phyloP scores from a whole-genome alignment of 2,113 vertebrate genomes.

The Pandion haliaetus region DNA sequence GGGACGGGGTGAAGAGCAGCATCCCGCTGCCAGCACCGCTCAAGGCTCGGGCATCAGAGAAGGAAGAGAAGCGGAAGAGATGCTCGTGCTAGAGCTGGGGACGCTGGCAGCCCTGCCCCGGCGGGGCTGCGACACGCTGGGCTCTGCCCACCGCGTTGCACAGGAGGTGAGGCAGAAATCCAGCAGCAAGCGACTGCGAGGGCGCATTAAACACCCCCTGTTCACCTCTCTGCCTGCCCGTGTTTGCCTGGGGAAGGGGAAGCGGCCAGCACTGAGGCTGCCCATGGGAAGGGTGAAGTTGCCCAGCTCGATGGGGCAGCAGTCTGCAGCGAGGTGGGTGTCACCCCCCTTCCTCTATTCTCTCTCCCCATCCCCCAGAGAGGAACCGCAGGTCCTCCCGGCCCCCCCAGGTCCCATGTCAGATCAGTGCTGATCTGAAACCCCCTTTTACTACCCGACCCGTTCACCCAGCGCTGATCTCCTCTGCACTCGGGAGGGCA shows the following conservation, averaged over 20 bases:
- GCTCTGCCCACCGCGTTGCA: fast-evolving
- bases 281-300: background rate
- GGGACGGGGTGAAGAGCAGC: conserved; percentile 79
- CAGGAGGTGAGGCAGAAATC: background rate
- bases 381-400: fast-evolving
- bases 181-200: background rate
- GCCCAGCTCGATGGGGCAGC: background rate
- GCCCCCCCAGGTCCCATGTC: fast-evolving
- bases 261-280: fast-evolving
- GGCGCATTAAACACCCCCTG: background rate
- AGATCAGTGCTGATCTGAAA: fast-evolving
- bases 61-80: background rate
- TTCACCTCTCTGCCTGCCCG: background rate
- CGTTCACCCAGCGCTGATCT: fast-evolving
- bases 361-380: background rate
- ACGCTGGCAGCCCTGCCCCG: background rate
- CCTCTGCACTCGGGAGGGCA: fast-evolving
- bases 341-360: background rate
- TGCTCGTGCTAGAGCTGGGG: conserved; percentile 28
- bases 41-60: background rate
- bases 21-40: background rate
- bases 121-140: background rate
- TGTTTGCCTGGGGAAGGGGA: background rate
- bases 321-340: background rate
- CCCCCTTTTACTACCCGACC: fast-evolving